A percentile compares a stretch with the other conserved stretches of the same genome.
Evolutionary conservation across 2,888 invertebrate genomes (phyloP).

Genomic region (Lordiphosa andalusiaca): DNA sequence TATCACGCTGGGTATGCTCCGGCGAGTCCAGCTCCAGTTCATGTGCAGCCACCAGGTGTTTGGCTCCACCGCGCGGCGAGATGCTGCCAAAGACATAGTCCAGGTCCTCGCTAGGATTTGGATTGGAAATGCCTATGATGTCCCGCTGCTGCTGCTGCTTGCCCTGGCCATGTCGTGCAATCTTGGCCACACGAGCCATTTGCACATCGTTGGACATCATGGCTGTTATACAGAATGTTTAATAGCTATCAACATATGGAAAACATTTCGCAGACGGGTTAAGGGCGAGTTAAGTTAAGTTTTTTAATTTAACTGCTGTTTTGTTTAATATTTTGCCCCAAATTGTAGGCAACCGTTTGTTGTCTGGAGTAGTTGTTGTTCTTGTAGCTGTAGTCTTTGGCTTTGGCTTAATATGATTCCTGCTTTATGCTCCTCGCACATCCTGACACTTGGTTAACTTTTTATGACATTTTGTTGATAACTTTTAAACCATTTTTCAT

Average conservation of each 20-base stretch:
- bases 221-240: background rate
- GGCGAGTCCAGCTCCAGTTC: conserved; percentile 68
- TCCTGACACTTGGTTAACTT: conserved; percentile 40
- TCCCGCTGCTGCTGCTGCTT: conserved; percentile 44
- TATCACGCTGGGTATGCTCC: conserved; percentile 76
- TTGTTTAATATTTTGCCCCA: conserved; percentile 1
- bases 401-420: conserved; percentile 49
- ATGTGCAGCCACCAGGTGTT: conserved; percentile 37
- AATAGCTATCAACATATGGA: background rate
- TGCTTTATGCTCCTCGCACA: conserved; percentile 39
- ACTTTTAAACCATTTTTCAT: conserved; percentile 60
- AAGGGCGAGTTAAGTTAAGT: background rate
- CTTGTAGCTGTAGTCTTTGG: conserved; percentile 15
- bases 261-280: background rate
- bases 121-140: conserved; percentile 38
- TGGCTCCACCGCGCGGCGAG: conserved; percentile 66
- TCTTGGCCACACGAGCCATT: conserved; percentile 75
- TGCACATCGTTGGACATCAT: conserved; percentile 77
- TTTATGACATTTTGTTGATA: conserved; percentile 19
- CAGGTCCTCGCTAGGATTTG: conserved; percentile 44
- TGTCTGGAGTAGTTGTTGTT: conserved; percentile 10
- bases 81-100: conserved; percentile 78
- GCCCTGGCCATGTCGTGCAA: conserved; percentile 45
- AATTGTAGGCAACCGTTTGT: conserved; percentile 1
- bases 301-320: background rate